A percentile compares a stretch with the other conserved stretches of the same genome.
phyloP scores from a whole-genome alignment of 1,140 invertebrate species.

The Dolichoris vasculosae region DNA sequence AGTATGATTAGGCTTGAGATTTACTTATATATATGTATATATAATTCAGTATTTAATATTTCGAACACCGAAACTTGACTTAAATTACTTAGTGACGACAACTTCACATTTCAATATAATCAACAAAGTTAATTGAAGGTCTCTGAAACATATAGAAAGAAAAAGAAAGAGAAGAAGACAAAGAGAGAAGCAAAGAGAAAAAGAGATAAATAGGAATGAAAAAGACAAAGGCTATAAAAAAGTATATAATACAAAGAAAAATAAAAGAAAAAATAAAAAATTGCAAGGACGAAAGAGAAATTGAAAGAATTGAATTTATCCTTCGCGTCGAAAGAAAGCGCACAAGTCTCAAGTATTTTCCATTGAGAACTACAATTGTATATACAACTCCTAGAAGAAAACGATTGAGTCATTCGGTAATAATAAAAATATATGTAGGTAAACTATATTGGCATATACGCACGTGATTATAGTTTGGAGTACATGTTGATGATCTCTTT shows the following conservation, averaged over 20 bases:
- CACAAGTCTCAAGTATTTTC: conserved; percentile 57
- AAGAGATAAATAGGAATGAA: background rate
- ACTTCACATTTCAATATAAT: conserved; percentile 60
- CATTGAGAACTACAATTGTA: conserved; percentile 60
- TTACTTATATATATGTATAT: background rate
- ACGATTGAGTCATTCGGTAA: conserved; percentile 73
- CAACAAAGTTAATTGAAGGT: conserved; percentile 71
- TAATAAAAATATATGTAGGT: conserved; percentile 66
- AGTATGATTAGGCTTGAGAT: background rate
- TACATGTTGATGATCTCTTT: conserved; percentile 7
- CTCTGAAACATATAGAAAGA: conserved; percentile 25
- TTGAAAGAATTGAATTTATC: conserved; percentile 33
- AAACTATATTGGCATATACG: conserved; percentile 54
- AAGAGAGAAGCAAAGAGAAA: conserved; percentile 5
- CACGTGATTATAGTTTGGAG: background rate
- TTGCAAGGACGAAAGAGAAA: conserved; percentile 45
- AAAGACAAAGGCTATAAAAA: background rate
- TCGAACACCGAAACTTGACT: background rate
- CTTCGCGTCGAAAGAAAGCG: conserved; percentile 36
- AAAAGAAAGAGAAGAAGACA: background rate
- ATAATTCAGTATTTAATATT: conserved; percentile 5
- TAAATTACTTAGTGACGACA: background rate
- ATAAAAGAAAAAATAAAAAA: background rate
- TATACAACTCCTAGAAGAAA: conserved; percentile 59
- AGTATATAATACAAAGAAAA: background rate